phyloP scores from a whole-genome alignment of 2,797 vertebrate genomes.

The Bradypodion ventrale region DNA sequence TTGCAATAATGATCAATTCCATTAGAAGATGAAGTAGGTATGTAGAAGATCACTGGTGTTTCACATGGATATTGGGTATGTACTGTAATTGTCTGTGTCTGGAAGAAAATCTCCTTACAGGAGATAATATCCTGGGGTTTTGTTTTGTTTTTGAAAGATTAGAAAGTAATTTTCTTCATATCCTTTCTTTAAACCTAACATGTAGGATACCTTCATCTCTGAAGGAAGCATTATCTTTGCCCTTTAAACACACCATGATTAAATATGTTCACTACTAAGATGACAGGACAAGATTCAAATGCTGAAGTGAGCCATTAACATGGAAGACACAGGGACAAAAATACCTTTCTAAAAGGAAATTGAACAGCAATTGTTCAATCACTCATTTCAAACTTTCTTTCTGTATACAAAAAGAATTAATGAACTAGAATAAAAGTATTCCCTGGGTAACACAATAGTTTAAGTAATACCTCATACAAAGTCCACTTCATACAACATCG shows the following conservation, averaged over 20 bases:
- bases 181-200: slow-evolving; percentile 32
- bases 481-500: too few species aligned
- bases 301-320: background rate
- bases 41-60: background rate
- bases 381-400: background rate
- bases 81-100: slow-evolving; percentile 12
- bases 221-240: slow-evolving; percentile 44
- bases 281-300: slow-evolving; percentile 19
- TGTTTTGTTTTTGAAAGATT: slow-evolving; percentile 43
- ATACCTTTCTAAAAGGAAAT: background rate
- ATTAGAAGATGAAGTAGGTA: background rate
- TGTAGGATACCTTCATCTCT: slow-evolving; percentile 40
- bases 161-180: slow-evolving; percentile 53
- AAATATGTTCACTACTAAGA: slow-evolving; percentile 29
- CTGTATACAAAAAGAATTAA: background rate
- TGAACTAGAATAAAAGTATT: background rate
- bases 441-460: too few species aligned
- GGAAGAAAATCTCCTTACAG: slow-evolving; percentile 25
- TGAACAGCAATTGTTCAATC: background rate
- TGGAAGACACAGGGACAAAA: background rate
- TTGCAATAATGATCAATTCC: background rate
- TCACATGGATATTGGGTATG: background rate
- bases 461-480: too few species aligned
- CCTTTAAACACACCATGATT: slow-evolving; percentile 47
- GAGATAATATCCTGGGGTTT: slow-evolving; percentile 52